Evolutionary conservation across 2,797 vertebrate species (phyloP).

Genomic region (Smutsia gigantea): DNA sequence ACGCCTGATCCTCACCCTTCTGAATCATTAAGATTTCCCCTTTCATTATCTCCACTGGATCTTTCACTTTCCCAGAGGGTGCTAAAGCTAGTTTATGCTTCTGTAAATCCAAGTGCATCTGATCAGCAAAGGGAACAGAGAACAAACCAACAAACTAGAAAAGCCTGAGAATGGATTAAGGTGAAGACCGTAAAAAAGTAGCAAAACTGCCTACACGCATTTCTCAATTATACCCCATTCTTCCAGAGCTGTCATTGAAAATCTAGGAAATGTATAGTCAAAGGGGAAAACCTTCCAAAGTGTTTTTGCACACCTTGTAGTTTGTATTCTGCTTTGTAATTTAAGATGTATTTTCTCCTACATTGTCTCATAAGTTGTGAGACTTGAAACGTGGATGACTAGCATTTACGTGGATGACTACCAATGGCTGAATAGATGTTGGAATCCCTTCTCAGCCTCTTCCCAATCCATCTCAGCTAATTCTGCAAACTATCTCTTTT

Average conservation of each 20-base stretch:
- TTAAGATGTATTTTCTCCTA: background rate
- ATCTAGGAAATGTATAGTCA: background rate
- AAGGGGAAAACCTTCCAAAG: background rate
- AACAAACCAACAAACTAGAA: conserved; percentile 41
- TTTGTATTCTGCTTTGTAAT: conserved; percentile 23
- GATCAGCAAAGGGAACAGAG: background rate
- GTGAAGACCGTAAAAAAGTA: background rate
- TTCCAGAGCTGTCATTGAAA: conserved; percentile 6
- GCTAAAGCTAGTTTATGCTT: background rate
- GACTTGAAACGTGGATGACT: background rate
- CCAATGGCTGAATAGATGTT: background rate
- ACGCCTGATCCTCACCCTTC: conserved; percentile 31
- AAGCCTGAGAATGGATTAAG: conserved; percentile 41
- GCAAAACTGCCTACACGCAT: background rate
- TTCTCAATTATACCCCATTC: conserved; percentile 24
- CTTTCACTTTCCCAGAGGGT: background rate
- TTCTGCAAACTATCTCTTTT: background rate
- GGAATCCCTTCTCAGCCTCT: background rate
- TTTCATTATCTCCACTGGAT: background rate
- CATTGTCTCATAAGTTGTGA: background rate
- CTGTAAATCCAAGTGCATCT: background rate
- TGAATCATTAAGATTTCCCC: conserved; percentile 57
- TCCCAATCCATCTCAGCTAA: background rate
- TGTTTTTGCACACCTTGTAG: background rate
- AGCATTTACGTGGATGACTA: background rate